A percentile compares a stretch with the other conserved stretches of the same genome.
Evolutionary conservation across 2,797 vertebrate genomes (phyloP).

Genomic region (Forpus xanthops): DNA sequence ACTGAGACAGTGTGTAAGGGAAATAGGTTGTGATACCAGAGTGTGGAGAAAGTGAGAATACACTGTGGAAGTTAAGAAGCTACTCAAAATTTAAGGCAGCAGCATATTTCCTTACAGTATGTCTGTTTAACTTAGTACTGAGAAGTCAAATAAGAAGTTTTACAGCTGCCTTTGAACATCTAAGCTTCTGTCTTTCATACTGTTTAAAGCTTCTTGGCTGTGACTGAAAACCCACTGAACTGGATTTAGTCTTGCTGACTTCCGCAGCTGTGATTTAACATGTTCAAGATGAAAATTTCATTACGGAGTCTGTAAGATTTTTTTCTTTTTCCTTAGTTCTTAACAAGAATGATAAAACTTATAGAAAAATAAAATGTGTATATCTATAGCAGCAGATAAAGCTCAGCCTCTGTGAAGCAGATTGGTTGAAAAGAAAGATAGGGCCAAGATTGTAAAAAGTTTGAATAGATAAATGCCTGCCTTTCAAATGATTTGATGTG

Average conservation of each 20-base stretch:
- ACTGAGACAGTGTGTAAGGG: not conserved
- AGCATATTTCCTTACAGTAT: not conserved
- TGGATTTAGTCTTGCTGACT: slow-evolving; percentile 5
- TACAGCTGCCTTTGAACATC: slow-evolving; percentile 6
- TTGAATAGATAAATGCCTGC: not conserved
- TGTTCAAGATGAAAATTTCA: slow-evolving; percentile 2
- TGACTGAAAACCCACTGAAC: not conserved
- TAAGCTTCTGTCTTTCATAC: not conserved
- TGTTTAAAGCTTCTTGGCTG: slow-evolving; percentile 18
- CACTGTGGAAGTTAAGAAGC: not conserved
- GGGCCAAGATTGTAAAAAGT: not conserved
- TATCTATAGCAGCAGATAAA: not conserved
- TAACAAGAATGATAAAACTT: not conserved
- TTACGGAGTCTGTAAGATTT: not conserved
- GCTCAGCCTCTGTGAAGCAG: not conserved
- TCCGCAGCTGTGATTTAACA: not conserved
- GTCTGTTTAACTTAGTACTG: not conserved
- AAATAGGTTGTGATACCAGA: not conserved
- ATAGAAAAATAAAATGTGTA: not conserved
- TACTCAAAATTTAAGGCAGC: not conserved
- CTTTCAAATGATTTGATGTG: not conserved
- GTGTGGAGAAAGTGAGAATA: not conserved
- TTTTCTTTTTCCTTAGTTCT: not conserved
- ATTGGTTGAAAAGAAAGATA: not conserved
- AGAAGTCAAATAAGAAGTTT: slow-evolving; percentile 14